Conservation (phyloP, 2,888 invertebrate species). For the Morpho achilles region DNA sequence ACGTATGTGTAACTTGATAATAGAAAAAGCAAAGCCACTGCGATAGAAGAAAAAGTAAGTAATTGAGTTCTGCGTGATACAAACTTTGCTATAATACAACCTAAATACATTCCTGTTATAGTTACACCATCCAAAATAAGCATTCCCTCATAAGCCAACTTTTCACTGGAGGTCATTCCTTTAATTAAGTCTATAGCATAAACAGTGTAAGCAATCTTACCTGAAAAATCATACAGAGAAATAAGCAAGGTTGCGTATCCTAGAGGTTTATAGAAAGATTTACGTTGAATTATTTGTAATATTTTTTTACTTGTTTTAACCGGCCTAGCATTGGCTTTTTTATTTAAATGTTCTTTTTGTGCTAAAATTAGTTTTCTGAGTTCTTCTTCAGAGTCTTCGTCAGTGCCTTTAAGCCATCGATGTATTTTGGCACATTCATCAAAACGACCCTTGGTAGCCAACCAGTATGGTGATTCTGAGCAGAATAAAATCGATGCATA, state of each 20-base stretch:
- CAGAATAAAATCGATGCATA: conserved; percentile 20
- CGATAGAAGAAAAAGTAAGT: conserved; percentile 15
- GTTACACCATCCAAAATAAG: conserved; percentile 22
- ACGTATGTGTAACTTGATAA: conserved; percentile 12
- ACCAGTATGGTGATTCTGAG: conserved; percentile 29
- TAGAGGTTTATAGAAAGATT: conserved; percentile 22
- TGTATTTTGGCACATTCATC: conserved; percentile 25
- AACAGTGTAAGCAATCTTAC: conserved; percentile 12
- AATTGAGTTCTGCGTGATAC: conserved; percentile 35
- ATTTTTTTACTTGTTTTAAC: not conserved
- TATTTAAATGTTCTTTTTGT: conserved; percentile 17
- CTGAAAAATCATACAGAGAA: conserved; percentile 8
- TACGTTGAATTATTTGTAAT: conserved; percentile 4
- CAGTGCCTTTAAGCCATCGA: conserved; percentile 26
- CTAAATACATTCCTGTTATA: conserved; percentile 36
- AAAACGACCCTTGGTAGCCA: conserved; percentile 26
- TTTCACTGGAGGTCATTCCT: conserved; percentile 14
- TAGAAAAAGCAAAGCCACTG: conserved; percentile 1
- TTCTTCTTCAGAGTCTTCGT: conserved; percentile 20
- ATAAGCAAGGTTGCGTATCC: conserved; percentile 3
- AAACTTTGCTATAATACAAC: conserved; percentile 29
- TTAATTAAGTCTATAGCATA: conserved; percentile 19
- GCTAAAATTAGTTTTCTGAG: conserved; percentile 20
- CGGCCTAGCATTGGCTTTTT: not conserved
- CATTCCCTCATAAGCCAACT: conserved; percentile 17